Percentiles rank a stretch among this genome's conserved stretches.
phyloP scores from a whole-genome alignment of 1,140 invertebrate species.

The Bombus waltoni region DNA sequence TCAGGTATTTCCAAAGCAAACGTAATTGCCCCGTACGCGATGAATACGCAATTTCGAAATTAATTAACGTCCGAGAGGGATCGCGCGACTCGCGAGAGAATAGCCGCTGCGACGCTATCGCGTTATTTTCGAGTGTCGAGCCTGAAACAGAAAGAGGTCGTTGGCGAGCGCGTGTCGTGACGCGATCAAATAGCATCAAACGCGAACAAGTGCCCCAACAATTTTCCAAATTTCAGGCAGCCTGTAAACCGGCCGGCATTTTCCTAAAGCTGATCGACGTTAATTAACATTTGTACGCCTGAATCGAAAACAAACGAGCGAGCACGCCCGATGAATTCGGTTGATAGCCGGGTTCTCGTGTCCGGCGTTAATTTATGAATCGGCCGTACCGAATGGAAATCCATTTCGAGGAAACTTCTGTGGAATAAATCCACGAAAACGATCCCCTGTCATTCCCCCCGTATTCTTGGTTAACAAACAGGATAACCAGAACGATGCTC shows the following conservation, averaged over 20 bases:
- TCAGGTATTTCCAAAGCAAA: background rate
- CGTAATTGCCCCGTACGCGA: background rate
- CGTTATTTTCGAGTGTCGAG: background rate
- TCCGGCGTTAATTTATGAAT: slow-evolving; percentile 18
- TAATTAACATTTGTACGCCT: slow-evolving; percentile 23
- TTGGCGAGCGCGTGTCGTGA: too few species aligned
- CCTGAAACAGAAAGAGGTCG: too few species aligned
- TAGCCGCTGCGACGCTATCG: background rate
- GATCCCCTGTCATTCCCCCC: background rate
- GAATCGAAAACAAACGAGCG: slow-evolving; percentile 17
- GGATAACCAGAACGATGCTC: too few species aligned
- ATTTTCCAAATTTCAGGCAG: background rate
- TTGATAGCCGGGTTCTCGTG: slow-evolving; percentile 9
- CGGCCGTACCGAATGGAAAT: background rate
- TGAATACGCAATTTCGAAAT: slow-evolving; percentile 23
- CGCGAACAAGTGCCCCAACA: too few species aligned
- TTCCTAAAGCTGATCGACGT: background rate
- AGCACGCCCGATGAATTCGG: background rate
- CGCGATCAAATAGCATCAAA: background rate
- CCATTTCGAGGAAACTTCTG: background rate
- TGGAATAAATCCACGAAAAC: background rate
- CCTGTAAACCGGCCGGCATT: too few species aligned
- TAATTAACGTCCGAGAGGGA: slow-evolving; percentile 1
- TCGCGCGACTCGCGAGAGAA: background rate
- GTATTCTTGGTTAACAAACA: background rate